Conservation (phyloP, 2,113 vertebrate species). For the Arenaria interpres region DNA sequence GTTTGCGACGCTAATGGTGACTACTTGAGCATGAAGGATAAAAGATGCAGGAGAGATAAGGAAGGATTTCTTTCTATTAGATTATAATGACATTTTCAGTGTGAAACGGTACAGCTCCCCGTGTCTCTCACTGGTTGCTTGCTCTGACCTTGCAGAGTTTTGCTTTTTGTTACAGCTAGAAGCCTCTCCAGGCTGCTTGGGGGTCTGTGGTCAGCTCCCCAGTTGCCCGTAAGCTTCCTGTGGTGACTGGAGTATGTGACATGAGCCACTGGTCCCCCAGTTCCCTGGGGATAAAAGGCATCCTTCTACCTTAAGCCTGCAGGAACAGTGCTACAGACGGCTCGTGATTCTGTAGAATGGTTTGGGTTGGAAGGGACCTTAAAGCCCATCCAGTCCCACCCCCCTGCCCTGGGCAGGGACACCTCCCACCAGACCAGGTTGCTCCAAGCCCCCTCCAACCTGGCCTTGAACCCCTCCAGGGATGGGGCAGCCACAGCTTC, state of each 20-base stretch:
- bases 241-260: not conserved
- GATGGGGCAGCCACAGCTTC: too few species aligned
- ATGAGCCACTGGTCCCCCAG: not conserved
- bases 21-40: conserved; percentile 57
- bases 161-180: not conserved
- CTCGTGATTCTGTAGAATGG: too few species aligned
- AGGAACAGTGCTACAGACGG: too few species aligned
- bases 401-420: too few species aligned
- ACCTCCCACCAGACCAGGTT: too few species aligned
- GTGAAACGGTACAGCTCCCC: not conserved
- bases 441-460: too few species aligned
- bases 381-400: too few species aligned
- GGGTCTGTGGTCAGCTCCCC: not conserved
- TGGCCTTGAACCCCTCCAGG: too few species aligned
- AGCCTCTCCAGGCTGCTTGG: not conserved
- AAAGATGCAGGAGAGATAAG: conserved; percentile 10
- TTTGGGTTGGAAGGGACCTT: too few species aligned
- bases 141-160: conserved; percentile 23
- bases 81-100: not conserved
- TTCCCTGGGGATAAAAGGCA: not conserved
- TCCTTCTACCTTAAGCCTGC: not conserved
- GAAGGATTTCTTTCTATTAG: conserved; percentile 26
- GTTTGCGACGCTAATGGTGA: not conserved
- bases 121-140: not conserved
- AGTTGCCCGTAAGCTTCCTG: not conserved